Evolutionary conservation across 1,140 invertebrate species (phyloP).

Genomic region (Brachionus calyciflorus): DNA sequence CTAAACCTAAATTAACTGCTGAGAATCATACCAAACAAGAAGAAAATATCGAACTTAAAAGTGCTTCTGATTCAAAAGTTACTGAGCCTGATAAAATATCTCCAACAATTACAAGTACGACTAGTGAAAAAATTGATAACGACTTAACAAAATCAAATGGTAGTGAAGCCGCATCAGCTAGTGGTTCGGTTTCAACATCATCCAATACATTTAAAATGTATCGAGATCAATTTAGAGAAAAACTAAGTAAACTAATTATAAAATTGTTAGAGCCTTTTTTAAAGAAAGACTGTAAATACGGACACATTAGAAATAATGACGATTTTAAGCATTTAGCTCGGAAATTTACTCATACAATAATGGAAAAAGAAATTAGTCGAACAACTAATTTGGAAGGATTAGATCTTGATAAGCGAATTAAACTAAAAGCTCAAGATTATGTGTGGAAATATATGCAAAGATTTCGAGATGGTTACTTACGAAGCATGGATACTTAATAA

Average conservation of each 20-base stretch:
- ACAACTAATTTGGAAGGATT: constrained; percentile 13
- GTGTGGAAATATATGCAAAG: constrained; percentile 93
- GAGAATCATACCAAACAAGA: not conserved
- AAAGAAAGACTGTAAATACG: constrained; percentile 76
- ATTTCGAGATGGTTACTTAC: constrained; percentile 67
- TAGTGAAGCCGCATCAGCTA: not conserved
- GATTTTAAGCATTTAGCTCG: constrained; percentile 93
- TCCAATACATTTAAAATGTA: constrained; percentile 66
- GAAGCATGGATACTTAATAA: not conserved
- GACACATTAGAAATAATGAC: constrained; percentile 79
- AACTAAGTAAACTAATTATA: constrained; percentile 71
- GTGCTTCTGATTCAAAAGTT: constrained; percentile 58
- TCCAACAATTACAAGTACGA: constrained; percentile 55
- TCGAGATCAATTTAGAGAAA: constrained; percentile 53
- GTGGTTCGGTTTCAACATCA: not conserved
- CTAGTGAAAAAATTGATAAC: constrained; percentile 72
- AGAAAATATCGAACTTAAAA: constrained; percentile 55
- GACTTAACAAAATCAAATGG: constrained; percentile 67
- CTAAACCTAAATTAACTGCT: not conserved
- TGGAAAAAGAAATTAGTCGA: constrained; percentile 83
- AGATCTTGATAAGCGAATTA: constrained; percentile 8
- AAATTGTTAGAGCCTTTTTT: constrained; percentile 83
- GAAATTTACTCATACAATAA: constrained; percentile 94
- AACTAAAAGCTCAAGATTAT: constrained; percentile 71
- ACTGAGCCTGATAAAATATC: constrained; percentile 63